Base-by-base conservation (phyloP, 2,113 vertebrate genomes). In the Myxocyprinus asiaticus region DNA sequence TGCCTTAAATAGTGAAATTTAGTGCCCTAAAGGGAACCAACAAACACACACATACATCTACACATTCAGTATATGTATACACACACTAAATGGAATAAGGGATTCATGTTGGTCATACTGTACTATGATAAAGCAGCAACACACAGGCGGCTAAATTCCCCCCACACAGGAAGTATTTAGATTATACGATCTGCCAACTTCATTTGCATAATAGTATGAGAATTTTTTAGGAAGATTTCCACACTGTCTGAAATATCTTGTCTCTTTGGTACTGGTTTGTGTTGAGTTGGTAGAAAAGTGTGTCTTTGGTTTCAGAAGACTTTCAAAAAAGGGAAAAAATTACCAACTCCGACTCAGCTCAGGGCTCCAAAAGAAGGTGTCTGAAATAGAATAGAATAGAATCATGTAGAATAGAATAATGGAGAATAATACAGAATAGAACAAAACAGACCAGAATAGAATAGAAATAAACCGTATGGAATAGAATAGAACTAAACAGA, bases 181-280 rank as follows among this genome's bases (percentile, higher is more conserved):
- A 75, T 84, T 70, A 12, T 64, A 81, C 58, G 68, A 62, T 70
- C 76, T 78, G 82, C 82, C 82, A 81, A 44, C 67, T 44, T 48
- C 71, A 82, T 84, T 79, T 76, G 79, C 71, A 84, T 79, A 81
- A 72, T 65, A 76, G 69, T 50, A 55, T 45, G 59, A 78, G 79
- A 69, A 50, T 47, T 72, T 76, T 81, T 77, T 14, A 67, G 83
- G 59, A 70, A 66, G 65, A 76, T 81, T 66, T 72, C 66, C 65
- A 77, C 65, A 58, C 72, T 6, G 58, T 74, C 64, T 68, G 47
- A 66, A 81, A 75, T 33, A 33, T 66, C 43, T 0, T 65, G 76
- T 5, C 4, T 76, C 45, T 65, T 42, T 84, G 69, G 58, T 33
- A 33, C 22, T 33, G 22, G 22, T 33, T 33, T 33, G 22, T 33